Conservation (phyloP, 2,797 vertebrate species). For the Coluber constrictor region DNA sequence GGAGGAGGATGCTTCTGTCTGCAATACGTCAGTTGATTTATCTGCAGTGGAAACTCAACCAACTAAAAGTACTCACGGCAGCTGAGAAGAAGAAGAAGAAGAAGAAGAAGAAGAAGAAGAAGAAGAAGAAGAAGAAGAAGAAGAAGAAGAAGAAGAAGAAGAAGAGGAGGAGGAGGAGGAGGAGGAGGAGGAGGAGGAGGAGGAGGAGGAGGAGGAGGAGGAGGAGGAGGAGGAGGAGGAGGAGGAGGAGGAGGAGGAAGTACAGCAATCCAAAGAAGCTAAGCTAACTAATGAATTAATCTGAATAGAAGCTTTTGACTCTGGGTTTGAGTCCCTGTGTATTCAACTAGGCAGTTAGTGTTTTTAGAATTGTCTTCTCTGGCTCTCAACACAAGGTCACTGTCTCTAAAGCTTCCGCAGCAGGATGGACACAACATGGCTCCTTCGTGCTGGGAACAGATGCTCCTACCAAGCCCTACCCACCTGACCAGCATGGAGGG, state of each 20-base stretch:
- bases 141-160: too few species aligned
- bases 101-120: too few species aligned
- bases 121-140: too few species aligned
- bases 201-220: too few species aligned
- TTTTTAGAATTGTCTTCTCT: background rate
- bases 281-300: background rate
- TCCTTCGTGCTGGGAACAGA: background rate
- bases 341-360: background rate
- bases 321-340: background rate
- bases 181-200: too few species aligned
- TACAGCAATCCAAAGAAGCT: background rate
- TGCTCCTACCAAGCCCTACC: background rate
- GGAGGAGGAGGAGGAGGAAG: background rate
- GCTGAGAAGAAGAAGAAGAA: too few species aligned
- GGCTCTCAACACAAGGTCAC: background rate
- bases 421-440: background rate
- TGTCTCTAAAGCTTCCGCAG: background rate
- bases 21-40: too few species aligned
- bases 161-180: too few species aligned
- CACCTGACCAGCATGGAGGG: background rate
- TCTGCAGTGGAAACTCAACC: too few species aligned
- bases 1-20: too few species aligned
- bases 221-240: background rate
- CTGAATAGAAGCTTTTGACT: background rate
- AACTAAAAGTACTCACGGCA: too few species aligned